Evolutionary conservation across 1,140 invertebrate species (phyloP), one percentile per base, ranked within the genome.

Genomic region (Nebria ingens): DNA sequence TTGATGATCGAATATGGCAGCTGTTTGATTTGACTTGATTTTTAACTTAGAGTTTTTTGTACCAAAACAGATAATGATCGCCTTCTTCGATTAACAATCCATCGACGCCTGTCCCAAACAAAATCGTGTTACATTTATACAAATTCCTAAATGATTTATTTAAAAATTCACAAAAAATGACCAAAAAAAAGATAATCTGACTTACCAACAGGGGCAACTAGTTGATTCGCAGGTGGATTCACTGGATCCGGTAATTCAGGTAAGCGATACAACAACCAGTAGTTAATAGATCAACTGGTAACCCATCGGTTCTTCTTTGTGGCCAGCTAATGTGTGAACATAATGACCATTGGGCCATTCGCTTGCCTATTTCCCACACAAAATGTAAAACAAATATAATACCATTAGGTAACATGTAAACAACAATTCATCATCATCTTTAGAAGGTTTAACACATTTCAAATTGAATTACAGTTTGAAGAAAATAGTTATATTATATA

Each of bases 341-440:
- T 93, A 92, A 64, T 92, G 89, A 1, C 89, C 89, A 64, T 91
- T 91, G 1, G 89, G 89, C 89, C 89, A 93, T 67, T 89, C 85
- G 21, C 86, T 85, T 0, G 89, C 86, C 54, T 45, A 17, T 11
- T n/a, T n/a, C n/a, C n/a, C n/a, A n/a, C n/a, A n/a, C n/a, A n/a
- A n/a, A n/a, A n/a, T n/a, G 83, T 80, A 65, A 89, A 89, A 63
- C 85, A n/a, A n/a, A n/a, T n/a, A n/a, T n/a, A n/a, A n/a, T n/a
- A n/a, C n/a, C n/a, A n/a, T n/a, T n/a, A n/a, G n/a, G n/a, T n/a
- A n/a, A n/a, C n/a, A n/a, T n/a, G n/a, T n/a, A n/a, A n/a, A n/a
- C n/a, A n/a, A n/a, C n/a, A n/a, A n/a, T n/a, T n/a, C n/a, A n/a
- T 29, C 25, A 29, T 6, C 13, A 29, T 29, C 25, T 6, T 6